Evolutionary conservation across 2,888 invertebrate species (phyloP), one percentile per base, ranked within the genome.

Genomic region (Siphlonurus alternatus): DNA sequence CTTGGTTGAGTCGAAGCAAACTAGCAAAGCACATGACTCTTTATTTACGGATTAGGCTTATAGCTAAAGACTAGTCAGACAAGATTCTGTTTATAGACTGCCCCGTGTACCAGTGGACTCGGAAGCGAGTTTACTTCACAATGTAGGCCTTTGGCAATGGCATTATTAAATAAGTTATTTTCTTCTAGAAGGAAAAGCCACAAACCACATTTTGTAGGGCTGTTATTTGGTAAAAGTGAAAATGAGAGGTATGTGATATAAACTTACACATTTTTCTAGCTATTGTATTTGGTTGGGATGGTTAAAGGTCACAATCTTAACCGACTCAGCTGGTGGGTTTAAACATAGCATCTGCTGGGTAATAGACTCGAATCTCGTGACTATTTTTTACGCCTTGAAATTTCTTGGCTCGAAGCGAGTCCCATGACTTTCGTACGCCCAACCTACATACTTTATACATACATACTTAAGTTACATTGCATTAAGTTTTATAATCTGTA

Each of bases 91-190:
- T 38, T 38, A 10, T 38, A 38, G 38, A 38, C 38, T 38, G 38
- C 38, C 38, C 38, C 38, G 15, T 38, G 15, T 15, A 10, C 7
- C 15, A 38, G 15, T 10, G 38, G 15, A 38, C 38, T 38, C 38
- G 38, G 38, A 38, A 38, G 15, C n/a, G n/a, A n/a, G n/a, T n/a
- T n/a, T n/a, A n/a, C n/a, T n/a, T 15, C 38, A 38, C 38, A 22
- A 56, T 56, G 56, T 56, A 56, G 56, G 56, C 38, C 5, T 38
- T 38, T 38, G 38, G 56, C 56, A 65, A 88, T 88, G 88, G 86
- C 86, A 79, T 80, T 88, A 77, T 81, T 88, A 75, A 85, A 86
- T 74, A 87, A 85, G 80, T 76, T 88, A 70, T 84, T 87, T 77
- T 79, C 81, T 72, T 78, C 83, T 67, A 75, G 73, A 75, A 85